Conservation (phyloP, 1,140 invertebrate genomes). For the Rhagoletis zephyria region DNA sequence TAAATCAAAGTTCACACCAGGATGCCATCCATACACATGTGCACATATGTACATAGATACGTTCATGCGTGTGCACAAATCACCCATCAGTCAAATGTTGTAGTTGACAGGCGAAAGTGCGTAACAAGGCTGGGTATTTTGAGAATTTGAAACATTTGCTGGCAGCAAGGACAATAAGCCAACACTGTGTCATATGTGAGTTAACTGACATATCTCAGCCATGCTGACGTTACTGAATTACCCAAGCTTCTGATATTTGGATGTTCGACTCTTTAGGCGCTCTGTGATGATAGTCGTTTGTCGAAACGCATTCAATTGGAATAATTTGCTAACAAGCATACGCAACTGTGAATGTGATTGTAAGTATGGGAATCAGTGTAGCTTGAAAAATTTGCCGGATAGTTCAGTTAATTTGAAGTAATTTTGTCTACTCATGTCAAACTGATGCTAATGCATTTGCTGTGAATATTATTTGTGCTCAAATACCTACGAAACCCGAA, state of each 20-base stretch:
- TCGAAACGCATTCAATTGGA: constrained; percentile 39
- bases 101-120: constrained; percentile 26
- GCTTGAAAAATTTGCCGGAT: too few species aligned
- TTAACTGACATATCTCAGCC: background rate
- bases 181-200: background rate
- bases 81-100: background rate
- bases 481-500: too few species aligned
- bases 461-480: too few species aligned
- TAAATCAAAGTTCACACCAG: constrained; percentile 28
- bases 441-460: too few species aligned
- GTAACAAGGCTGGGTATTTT: background rate
- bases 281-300: constrained; percentile 30
- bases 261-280: background rate
- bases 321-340: constrained; percentile 18
- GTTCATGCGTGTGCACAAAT: background rate
- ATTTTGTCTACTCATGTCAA: too few species aligned
- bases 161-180: background rate
- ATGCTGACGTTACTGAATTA: background rate
- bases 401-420: too few species aligned
- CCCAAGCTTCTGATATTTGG: background rate
- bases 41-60: background rate
- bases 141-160: constrained; percentile 6
- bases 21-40: background rate
- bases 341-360: background rate
- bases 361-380: too few species aligned